Evolutionary conservation across 2,797 vertebrate species (phyloP), one percentile per base, ranked within the genome.

Genomic region (Babyrousa celebensis): DNA sequence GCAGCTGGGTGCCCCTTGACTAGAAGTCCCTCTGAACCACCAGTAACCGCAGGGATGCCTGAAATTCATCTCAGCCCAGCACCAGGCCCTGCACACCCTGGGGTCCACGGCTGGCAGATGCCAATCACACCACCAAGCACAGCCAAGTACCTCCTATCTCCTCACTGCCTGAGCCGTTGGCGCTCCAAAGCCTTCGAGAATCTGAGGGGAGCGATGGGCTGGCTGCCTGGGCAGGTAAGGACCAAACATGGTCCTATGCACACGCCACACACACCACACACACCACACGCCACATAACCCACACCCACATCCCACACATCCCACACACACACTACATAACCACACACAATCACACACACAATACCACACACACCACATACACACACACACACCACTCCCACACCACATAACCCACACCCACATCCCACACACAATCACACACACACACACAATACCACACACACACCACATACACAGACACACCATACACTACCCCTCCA

Each of bases 51-150:
- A 36, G 29, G 40, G 67, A 2, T 0, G 7, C 40, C 16, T 27
- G 75, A 84, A 29, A 16, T 8, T 48, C 43, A 48, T 48, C 43
- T 48, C 43, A 48, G 43, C 60, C 21, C 11, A 2, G 43, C 9
- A 0, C 52, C 8, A 6, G 23, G 9, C 1, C 14, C 3, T 17
- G 32, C 20, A 9, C 36, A 17, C 14, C 67, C 6, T 0, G 1
- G 32, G 54, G 17, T 1, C 1, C 9, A 3, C 0, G n/a, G 43
- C 43, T 48, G 43, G 43, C 43, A 48, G 9, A 48, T 25, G 27
- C 21, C 71, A 23, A 6, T 16, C 15, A 0, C 29, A 23, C 62
- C 65, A 11, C 60, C 36, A 17, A 40, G 11, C 43, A 6, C 3
- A 21, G 12, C 27, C 11, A 2, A 20, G 21, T 18, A 56, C 7